Conservation (phyloP, 2,113 vertebrate genomes). For the Passer domesticus region DNA sequence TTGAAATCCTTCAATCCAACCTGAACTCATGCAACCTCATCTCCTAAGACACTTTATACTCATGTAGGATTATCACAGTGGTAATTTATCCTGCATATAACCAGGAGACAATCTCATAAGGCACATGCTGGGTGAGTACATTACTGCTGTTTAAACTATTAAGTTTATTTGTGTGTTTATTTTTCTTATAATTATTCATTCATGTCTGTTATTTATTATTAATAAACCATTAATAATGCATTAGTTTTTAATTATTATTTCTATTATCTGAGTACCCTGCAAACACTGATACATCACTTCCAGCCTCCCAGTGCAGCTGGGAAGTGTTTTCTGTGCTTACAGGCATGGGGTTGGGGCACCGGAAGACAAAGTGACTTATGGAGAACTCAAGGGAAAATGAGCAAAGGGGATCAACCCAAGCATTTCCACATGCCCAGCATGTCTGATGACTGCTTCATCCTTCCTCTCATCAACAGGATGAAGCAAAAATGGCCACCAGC, state of each 20-base stretch:
- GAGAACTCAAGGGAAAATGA: not conserved
- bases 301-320: not conserved
- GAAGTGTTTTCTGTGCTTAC: not conserved
- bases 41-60: not conserved
- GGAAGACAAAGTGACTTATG: not conserved
- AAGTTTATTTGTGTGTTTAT: not conserved
- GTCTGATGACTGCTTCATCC: not conserved
- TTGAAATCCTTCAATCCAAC: not conserved
- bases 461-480: not conserved
- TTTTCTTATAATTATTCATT: not conserved
- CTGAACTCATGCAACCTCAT: not conserved
- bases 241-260: not conserved
- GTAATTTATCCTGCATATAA: not conserved
- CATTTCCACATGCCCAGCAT: not conserved
- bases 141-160: not conserved
- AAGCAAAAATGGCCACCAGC: not conserved
- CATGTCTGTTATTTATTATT: not conserved
- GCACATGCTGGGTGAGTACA: not conserved
- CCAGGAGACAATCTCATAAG: not conserved
- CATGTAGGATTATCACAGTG: not conserved
- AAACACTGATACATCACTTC: not conserved
- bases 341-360: not conserved
- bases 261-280: not conserved
- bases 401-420: accelerated
- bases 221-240: not conserved